Base-by-base conservation (phyloP, 2,797 vertebrate genomes). In the Bufotes viridis region DNA sequence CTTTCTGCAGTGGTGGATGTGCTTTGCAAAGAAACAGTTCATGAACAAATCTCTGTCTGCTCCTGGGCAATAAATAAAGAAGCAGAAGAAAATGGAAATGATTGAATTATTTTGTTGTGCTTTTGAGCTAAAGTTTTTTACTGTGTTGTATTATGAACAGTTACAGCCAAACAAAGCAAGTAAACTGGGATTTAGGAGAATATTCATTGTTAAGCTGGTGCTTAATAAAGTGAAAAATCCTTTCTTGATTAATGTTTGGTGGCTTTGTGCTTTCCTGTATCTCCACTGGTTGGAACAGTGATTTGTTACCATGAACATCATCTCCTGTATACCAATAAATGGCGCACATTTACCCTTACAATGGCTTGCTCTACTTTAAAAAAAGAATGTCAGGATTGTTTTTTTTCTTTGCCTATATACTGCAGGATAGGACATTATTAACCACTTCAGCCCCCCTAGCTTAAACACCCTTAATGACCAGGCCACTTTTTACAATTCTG, bases 1-100 rank as follows among this genome's bases (percentile, higher is more conserved):
- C 87, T 87, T 69, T 65, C 93, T 91, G 22, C 94, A 99, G 97
- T 99, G 98, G 98, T 99, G 98, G 98, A 96, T 97, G 91, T 99
- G 98, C 93, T 99, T 99, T 91, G 98, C 98, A 94, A 99, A 99
- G 95, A 98, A 93, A 92, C 98, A 99, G 93, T 99, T 99, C 95
- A 99, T 99, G 98, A 99, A 99, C 96, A 99, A 99, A 95, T 99
- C 98, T 87, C 96, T 99, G 75, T 99, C 98, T 13, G 98, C 96
- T 79, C 98, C 98, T 17, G 98, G 98, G 65, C 98, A 99, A 92
- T 99, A 93, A 96, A 88, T 72, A 0, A 34, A 69, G 65, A 42
- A 85, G 13, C 15, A 15, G 14, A 85, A 34, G 29, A 17, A 70
- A 22, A 12, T 63, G 65, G 60, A 11, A 55, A 72, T 55, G 13